These are phyloP conservation scores for Alexandromys fortis DNA, from an alignment of 2,113 vertebrate species.

Conservation along the genomic window DNA sequence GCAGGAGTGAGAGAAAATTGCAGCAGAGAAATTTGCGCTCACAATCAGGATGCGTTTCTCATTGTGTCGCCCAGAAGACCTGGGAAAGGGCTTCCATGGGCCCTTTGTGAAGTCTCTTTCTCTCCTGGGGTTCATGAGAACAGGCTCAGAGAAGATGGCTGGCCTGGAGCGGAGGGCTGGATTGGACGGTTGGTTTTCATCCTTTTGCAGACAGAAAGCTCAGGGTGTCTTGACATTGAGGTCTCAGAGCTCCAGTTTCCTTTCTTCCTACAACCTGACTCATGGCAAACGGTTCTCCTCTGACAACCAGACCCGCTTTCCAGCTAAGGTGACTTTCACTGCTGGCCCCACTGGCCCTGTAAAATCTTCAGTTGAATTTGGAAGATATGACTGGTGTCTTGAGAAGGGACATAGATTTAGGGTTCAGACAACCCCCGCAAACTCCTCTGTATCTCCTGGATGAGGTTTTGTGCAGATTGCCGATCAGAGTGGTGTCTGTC, in stretches of 20 bases:
- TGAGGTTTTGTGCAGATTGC: background rate
- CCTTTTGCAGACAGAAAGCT: slow-evolving; percentile 16
- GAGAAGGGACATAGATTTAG: background rate
- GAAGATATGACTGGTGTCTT: background rate
- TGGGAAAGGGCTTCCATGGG: background rate
- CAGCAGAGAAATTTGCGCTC: slow-evolving; percentile 37
- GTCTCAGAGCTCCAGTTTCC: background rate
- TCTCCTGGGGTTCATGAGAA: background rate
- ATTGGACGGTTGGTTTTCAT: background rate
- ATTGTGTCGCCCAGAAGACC: slow-evolving; percentile 11
- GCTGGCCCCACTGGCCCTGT: background rate
- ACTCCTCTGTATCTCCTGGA: background rate
- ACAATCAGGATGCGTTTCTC: slow-evolving; percentile 23
- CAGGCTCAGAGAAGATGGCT: background rate
- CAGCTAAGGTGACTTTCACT: background rate
- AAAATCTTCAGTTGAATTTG: background rate
- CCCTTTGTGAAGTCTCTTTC: slow-evolving; percentile 14
- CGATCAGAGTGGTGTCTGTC: background rate
- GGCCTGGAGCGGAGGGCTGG: too few species aligned
- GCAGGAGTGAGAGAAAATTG: slow-evolving; percentile 52
- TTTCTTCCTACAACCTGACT: background rate
- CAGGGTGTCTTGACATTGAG: background rate
- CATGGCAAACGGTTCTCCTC: background rate
- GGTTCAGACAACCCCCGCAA: background rate
- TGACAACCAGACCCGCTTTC: background rate